These are phyloP conservation scores for Tadarida brasiliensis DNA, from an alignment of 2,797 vertebrate species.

Conservation along the genomic window DNA sequence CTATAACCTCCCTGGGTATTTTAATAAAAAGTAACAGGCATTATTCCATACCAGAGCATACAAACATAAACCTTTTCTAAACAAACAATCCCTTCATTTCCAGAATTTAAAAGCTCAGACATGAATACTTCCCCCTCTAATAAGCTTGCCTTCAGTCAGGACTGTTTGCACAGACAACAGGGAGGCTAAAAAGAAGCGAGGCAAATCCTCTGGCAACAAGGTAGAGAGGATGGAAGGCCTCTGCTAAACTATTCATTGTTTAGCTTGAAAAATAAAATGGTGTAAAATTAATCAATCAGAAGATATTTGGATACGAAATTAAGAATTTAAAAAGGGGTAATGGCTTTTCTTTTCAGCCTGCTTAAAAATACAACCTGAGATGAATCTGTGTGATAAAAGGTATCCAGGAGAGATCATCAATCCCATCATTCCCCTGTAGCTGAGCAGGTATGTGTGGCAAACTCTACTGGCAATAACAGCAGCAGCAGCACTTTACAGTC, in stretches of 20 bases:
- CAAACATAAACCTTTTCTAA: background rate
- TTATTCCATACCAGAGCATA: slow-evolving; percentile 16
- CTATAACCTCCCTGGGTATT: background rate
- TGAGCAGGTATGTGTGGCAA: background rate
- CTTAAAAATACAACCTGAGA: slow-evolving; percentile 64
- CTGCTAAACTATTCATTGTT: background rate
- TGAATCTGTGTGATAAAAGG: slow-evolving; percentile 23
- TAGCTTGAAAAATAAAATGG: slow-evolving; percentile 31
- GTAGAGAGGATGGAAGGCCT: background rate
- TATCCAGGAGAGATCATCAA: background rate
- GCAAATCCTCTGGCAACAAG: slow-evolving; percentile 6
- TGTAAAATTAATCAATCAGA: slow-evolving; percentile 22
- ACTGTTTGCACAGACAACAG: background rate
- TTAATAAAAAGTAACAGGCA: slow-evolving; percentile 14
- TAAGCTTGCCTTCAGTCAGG: background rate
- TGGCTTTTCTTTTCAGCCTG: slow-evolving; percentile 4
- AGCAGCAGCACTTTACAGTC: slow-evolving; percentile 14
- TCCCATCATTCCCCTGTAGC: background rate
- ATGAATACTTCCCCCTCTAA: background rate
- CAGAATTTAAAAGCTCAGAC: slow-evolving; percentile 48
- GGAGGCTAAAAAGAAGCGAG: background rate
- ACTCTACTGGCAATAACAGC: background rate
- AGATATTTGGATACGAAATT: slow-evolving; percentile 37
- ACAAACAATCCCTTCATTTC: slow-evolving; percentile 36
- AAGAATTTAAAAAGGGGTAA: slow-evolving; percentile 34